Evolutionary conservation across 2,113 vertebrate species (phyloP).

Genomic region (Mobula birostris): DNA sequence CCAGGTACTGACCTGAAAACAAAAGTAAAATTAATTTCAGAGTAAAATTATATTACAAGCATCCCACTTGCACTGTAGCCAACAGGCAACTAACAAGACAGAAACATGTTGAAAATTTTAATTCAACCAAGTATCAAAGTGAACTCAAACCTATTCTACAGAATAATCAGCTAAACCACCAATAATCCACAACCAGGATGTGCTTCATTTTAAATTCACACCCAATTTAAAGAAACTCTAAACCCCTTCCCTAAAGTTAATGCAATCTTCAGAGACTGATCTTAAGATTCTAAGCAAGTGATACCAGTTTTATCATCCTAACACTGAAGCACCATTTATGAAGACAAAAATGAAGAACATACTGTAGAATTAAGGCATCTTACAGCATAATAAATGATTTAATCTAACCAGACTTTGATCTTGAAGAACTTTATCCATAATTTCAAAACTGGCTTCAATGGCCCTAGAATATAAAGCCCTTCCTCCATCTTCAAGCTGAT

Average conservation of each 20-base stretch:
- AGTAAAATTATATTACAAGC: constrained; percentile 47
- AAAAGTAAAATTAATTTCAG: constrained; percentile 41
- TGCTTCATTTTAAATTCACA: too few relatives aligned
- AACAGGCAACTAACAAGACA: not conserved
- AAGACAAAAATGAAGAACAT: not conserved
- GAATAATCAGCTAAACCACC: not conserved
- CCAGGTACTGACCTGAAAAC: constrained; percentile 78
- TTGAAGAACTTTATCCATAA: too few relatives aligned
- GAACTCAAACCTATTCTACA: not conserved
- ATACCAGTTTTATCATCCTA: not conserved
- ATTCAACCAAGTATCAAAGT: not conserved
- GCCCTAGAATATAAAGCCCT: too few relatives aligned
- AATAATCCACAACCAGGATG: not conserved
- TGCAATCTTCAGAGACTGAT: not conserved
- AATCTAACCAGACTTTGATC: too few relatives aligned
- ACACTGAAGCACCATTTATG: not conserved
- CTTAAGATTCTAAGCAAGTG: not conserved
- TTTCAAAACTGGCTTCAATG: too few relatives aligned
- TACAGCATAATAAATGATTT: too few relatives aligned
- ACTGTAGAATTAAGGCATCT: too few relatives aligned
- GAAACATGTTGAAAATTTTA: not conserved
- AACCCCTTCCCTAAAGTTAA: not conserved
- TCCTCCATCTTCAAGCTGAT: too few relatives aligned
- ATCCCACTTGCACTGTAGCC: constrained; percentile 10
- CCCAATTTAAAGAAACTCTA: not conserved